Conservation (phyloP, 2,113 vertebrate genomes). For the Melospiza georgiana region DNA sequence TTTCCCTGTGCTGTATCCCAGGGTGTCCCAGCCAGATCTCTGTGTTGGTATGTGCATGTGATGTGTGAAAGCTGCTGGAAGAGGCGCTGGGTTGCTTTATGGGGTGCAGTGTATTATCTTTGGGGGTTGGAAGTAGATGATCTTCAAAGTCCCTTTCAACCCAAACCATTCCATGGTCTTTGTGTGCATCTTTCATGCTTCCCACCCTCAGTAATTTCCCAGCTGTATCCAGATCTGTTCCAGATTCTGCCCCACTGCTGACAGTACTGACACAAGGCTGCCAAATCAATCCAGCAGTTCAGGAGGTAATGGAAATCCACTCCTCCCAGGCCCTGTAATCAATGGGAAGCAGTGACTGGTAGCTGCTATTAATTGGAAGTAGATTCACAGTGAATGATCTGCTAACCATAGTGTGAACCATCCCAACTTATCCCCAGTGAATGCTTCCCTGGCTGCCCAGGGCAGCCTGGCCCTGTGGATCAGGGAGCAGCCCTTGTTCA, state of each 20-base stretch:
- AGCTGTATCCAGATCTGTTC: background rate
- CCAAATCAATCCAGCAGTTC: background rate
- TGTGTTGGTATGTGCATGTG: background rate
- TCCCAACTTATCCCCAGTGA: background rate
- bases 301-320: constrained; percentile 20
- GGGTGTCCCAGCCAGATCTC: background rate
- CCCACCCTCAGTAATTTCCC: background rate
- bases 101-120: background rate
- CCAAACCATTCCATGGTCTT: background rate
- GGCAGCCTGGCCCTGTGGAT: background rate
- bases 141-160: background rate
- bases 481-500: fast-evolving
- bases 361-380: constrained; percentile 4
- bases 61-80: background rate
- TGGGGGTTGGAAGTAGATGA: background rate
- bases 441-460: background rate
- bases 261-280: background rate
- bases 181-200: background rate
- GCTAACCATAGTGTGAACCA: background rate
- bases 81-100: background rate
- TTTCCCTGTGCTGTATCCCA: background rate
- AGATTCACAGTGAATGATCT: background rate
- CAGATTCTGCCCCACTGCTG: background rate
- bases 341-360: background rate
- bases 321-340: background rate